Percentiles rank a stretch among this genome's conserved stretches.
Conservation (phyloP, 2,797 vertebrate genomes). For the Rhinoraja longicauda region DNA sequence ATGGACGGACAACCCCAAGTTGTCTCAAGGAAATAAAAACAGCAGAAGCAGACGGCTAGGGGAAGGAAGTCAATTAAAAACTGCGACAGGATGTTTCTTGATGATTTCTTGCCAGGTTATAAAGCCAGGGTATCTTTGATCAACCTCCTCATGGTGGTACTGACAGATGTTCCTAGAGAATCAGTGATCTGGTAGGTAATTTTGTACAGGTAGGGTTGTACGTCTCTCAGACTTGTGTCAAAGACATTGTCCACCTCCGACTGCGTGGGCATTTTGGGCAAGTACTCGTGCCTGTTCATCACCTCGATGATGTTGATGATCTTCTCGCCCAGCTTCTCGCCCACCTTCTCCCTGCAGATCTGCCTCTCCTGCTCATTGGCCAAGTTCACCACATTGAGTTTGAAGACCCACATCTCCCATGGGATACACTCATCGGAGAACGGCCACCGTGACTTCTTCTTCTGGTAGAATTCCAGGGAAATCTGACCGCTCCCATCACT, state of each 20-base stretch:
- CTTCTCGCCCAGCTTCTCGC: conserved; percentile 95
- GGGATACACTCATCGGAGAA: conserved; percentile 96
- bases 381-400: conserved; percentile 91
- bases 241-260: conserved; percentile 98
- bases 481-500: conserved; percentile 91
- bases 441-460: conserved; percentile 96
- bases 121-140: conserved; percentile 95
- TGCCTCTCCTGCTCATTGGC: conserved; percentile 95
- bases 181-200: conserved; percentile 95
- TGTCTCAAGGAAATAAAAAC: neutral
- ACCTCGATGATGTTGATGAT: conserved; percentile 95
- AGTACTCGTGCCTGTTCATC: conserved; percentile 93
- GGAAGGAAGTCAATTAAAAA: neutral
- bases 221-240: conserved; percentile 88
- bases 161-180: conserved; percentile 85
- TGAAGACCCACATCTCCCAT: conserved; percentile 97
- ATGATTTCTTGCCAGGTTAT: conserved; percentile 51
- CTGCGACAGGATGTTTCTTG: neutral
- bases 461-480: conserved; percentile 96
- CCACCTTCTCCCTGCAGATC: conserved; percentile 96
- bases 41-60: neutral
- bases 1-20: neutral
- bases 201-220: conserved; percentile 96
- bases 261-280: conserved; percentile 98
- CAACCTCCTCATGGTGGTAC: conserved; percentile 93